These are phyloP conservation scores for Deilephila porcellus DNA, from an alignment of 2,888 invertebrate species.

Conservation along the genomic window DNA sequence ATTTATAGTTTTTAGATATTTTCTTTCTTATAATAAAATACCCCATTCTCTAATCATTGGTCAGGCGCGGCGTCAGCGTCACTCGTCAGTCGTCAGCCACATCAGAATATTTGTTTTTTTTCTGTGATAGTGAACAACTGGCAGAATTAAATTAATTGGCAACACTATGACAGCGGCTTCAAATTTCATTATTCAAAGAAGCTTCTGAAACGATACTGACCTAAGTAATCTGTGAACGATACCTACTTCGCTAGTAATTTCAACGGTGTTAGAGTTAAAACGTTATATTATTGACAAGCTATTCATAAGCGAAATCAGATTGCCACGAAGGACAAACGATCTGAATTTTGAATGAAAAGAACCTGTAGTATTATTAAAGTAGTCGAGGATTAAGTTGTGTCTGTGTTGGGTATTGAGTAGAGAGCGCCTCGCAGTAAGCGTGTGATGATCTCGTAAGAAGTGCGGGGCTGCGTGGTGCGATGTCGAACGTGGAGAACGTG, in stretches of 20 bases:
- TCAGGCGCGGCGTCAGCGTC: too few species aligned
- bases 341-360: background rate
- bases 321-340: background rate
- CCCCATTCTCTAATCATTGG: too few species aligned
- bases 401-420: background rate
- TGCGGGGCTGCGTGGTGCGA: constrained; percentile 49
- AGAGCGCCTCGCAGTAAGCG: constrained; percentile 28
- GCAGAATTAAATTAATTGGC: background rate
- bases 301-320: background rate
- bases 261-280: background rate
- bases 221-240: too few species aligned
- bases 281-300: background rate
- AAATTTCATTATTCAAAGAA: constrained; percentile 3
- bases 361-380: too few species aligned
- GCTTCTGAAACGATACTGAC: background rate
- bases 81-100: too few species aligned
- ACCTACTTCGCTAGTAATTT: background rate
- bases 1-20: too few species aligned
- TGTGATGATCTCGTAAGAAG: constrained; percentile 26
- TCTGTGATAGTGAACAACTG: too few species aligned
- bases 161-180: background rate
- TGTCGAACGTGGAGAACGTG: constrained; percentile 97
- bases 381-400: background rate
- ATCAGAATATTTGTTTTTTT: too few species aligned
- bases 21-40: too few species aligned